Evolutionary conservation across 2,888 invertebrate genomes (phyloP).

Genomic region (Drosophila borealis): DNA sequence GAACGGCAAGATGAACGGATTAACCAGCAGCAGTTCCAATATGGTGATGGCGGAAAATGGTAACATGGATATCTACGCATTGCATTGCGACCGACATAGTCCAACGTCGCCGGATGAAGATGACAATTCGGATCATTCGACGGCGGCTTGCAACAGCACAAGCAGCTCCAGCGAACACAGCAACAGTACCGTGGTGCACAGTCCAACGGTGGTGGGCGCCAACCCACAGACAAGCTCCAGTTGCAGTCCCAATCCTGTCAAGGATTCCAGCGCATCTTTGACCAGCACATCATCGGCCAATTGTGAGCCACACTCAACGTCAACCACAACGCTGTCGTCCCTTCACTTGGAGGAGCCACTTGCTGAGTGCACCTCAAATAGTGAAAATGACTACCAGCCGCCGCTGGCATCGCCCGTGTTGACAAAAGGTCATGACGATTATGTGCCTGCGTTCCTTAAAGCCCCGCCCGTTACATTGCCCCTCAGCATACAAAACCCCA

Average conservation of each 20-base stretch:
- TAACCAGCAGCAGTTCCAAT: constrained; percentile 2
- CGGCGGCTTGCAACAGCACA: constrained; percentile 81
- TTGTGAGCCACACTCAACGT: constrained; percentile 11
- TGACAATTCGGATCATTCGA: constrained; percentile 82
- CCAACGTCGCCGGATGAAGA: constrained; percentile 66
- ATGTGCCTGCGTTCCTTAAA: constrained; percentile 78
- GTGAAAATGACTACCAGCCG: constrained; percentile 31
- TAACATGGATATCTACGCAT: constrained; percentile 55
- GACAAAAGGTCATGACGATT: constrained; percentile 51
- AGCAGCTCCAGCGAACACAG: constrained; percentile 83
- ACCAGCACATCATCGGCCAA: constrained; percentile 4
- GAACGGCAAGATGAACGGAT: constrained; percentile 68
- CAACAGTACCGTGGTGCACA: constrained; percentile 82
- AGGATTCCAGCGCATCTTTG: constrained; percentile 5
- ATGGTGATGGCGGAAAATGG: constrained; percentile 66
- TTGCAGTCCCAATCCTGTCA: constrained; percentile 61
- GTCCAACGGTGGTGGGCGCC: constrained; percentile 66
- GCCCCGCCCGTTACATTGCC: constrained; percentile 81
- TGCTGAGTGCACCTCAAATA: constrained; percentile 27
- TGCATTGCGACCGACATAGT: constrained; percentile 31
- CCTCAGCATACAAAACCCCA: constrained; percentile 74
- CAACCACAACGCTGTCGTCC: constrained; percentile 22
- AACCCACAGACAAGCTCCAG: constrained; percentile 19
- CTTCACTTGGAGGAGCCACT: constrained; percentile 51
- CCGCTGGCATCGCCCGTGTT: constrained; percentile 61